Evolutionary conservation across 1,140 invertebrate species (phyloP).

Genomic region (Drosophila nebulosa): DNA sequence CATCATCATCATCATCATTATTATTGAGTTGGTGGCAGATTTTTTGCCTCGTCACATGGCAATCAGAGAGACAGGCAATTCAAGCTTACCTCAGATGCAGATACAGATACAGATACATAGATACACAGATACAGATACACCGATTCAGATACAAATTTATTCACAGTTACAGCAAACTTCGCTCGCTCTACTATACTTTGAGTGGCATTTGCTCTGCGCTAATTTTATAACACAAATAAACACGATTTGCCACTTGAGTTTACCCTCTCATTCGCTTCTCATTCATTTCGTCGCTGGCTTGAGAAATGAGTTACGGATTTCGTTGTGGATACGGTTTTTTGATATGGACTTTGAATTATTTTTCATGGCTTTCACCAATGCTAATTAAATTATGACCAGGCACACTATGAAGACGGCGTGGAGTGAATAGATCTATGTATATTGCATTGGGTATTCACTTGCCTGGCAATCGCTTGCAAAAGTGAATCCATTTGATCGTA

Average conservation of each 20-base stretch:
- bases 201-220: slow-evolving; percentile 43
- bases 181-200: slow-evolving; percentile 2
- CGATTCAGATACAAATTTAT: slow-evolving; percentile 5
- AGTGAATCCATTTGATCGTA: too few relatives aligned
- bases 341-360: slow-evolving; percentile 10
- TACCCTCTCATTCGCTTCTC: slow-evolving; percentile 11
- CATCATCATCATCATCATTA: neutral
- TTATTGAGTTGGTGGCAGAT: slow-evolving; percentile 28
- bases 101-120: slow-evolving; percentile 13
- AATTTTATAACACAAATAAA: slow-evolving; percentile 76
- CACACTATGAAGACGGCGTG: too few relatives aligned
- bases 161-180: neutral
- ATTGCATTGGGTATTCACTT: too few relatives aligned
- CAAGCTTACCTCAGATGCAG: slow-evolving; percentile 29
- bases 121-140: neutral
- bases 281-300: slow-evolving; percentile 49
- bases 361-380: slow-evolving; percentile 30
- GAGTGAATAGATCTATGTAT: too few relatives aligned
- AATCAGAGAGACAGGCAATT: slow-evolving; percentile 59
- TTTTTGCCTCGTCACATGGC: slow-evolving; percentile 67
- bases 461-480: too few relatives aligned
- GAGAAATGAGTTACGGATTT: slow-evolving; percentile 20
- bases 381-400: slow-evolving; percentile 65
- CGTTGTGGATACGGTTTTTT: neutral
- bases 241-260: slow-evolving; percentile 75